Conservation (phyloP, 2,113 vertebrate genomes). For the Oxygymnocypris stewartii region DNA sequence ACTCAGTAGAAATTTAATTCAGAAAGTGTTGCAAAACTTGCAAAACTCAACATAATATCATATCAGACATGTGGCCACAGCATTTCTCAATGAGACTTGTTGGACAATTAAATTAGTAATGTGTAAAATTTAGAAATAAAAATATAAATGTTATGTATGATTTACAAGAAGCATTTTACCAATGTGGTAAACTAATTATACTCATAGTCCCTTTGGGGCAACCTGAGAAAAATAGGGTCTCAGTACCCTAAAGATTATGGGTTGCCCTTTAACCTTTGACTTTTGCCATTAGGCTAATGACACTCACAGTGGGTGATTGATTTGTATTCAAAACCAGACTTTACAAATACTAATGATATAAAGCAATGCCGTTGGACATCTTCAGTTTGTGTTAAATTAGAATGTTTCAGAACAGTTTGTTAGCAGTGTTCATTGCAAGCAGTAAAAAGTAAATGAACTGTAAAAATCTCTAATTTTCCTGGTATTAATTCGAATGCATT, state of each 20-base stretch:
- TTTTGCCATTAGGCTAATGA: background rate
- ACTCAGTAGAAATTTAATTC: background rate
- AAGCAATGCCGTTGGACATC: background rate
- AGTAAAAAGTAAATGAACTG: conserved; percentile 12
- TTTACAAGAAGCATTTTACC: background rate
- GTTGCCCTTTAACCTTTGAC: conserved; percentile 7
- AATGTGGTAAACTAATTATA: background rate
- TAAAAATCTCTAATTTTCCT: background rate
- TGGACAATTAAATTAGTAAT: background rate
- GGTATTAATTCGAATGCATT: background rate
- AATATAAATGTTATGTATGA: background rate
- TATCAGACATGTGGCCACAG: background rate
- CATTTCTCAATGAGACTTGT: background rate
- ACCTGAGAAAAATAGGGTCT: background rate
- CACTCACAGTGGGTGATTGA: background rate
- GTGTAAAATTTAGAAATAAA: background rate
- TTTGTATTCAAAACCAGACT: background rate
- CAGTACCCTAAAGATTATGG: background rate
- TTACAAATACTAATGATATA: background rate
- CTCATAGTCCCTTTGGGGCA: background rate
- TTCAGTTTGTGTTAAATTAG: background rate
- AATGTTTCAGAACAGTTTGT: background rate
- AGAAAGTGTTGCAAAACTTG: background rate
- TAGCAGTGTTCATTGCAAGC: background rate
- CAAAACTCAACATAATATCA: background rate